Evolutionary conservation across 2,888 invertebrate species (phyloP), one percentile per base, ranked within the genome.

Genomic region (Phortica magna): DNA sequence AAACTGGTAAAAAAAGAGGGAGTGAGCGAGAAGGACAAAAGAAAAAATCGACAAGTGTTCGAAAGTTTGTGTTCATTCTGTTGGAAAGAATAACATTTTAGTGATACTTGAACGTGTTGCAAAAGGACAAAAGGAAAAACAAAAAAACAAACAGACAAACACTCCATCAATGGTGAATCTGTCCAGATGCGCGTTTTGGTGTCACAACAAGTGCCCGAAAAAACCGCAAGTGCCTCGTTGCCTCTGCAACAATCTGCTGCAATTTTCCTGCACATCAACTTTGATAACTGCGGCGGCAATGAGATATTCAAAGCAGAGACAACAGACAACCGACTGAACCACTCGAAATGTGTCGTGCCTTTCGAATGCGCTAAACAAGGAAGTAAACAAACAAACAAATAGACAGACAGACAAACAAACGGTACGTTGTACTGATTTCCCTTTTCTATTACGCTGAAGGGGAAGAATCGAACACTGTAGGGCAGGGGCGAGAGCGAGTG

Each of bases 391-490:
- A 82, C 81, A 85, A 85, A 85, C 82, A 86, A 87, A 87, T 84
- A 87, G 85, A 85, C 86, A 88, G 87, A 81, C 80, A 22, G 19
- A 61, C 84, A 86, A 85, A 85, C 86, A 88, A 86, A 82, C 81
- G 81, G 81, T 75, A 79, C 82, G 82, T 79, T 79, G 78, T 79
- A 76, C 61, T 7, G 22, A 78, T 78, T 77, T 73, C 72, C 59
- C 65, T 42, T 73, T 14, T 48, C 55, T 39, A 48, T 43, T 43
- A 48, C 10, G 61, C 57, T n/a, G 57, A 17, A 61, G 43, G 43
- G 75, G 19, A 41, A 59, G 71, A 53, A 2, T 19, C 39, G 31
- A 14, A 31, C 65, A 12, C 5, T 2, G 48, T 6, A 48, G 14
- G 10, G 9, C 48, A 12, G 48, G 48, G 14, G 48, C 48, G 48